Evolutionary conservation across 2,113 vertebrate species (phyloP).

Genomic region (Hucho hucho): DNA sequence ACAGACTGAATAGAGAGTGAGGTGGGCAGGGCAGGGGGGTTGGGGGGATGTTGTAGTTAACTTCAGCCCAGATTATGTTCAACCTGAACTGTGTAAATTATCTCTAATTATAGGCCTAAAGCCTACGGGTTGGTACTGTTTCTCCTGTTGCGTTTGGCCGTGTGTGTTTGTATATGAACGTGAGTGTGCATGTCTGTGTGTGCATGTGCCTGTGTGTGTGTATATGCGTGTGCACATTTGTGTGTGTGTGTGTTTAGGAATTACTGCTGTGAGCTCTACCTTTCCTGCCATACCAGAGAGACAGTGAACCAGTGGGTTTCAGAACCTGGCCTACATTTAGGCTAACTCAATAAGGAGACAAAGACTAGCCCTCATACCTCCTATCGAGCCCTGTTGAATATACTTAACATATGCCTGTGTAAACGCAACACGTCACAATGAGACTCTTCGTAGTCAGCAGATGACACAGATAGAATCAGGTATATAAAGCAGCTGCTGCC

Average conservation of each 20-base stretch:
- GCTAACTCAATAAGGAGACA: not conserved
- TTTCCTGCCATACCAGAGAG: slow-evolving; percentile 36
- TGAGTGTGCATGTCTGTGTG: not conserved
- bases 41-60: too few species aligned
- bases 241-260: too few species aligned
- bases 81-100: slow-evolving; percentile 66
- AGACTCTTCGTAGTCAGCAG: not conserved
- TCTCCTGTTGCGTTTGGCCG: slow-evolving; percentile 26
- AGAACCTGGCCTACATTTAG: too few species aligned
- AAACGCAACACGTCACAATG: too few species aligned
- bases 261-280: slow-evolving; percentile 36
- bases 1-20: slow-evolving; percentile 1
- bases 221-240: too few species aligned
- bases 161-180: slow-evolving; percentile 9
- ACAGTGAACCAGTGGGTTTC: not conserved
- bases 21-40: slow-evolving; percentile 21
- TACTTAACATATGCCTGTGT: too few species aligned
- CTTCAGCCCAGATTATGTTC: slow-evolving; percentile 59
- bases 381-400: not conserved
- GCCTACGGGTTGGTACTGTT: slow-evolving; percentile 55
- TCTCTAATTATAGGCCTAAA: slow-evolving; percentile 61
- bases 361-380: not conserved
- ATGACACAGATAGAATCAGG: not conserved
- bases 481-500: slow-evolving; percentile 10
- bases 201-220: too few species aligned